A percentile compares a stretch with the other conserved stretches of the same genome.
Evolutionary conservation across 1,140 invertebrate genomes (phyloP).

Genomic region (Neodiprion virginianus): DNA sequence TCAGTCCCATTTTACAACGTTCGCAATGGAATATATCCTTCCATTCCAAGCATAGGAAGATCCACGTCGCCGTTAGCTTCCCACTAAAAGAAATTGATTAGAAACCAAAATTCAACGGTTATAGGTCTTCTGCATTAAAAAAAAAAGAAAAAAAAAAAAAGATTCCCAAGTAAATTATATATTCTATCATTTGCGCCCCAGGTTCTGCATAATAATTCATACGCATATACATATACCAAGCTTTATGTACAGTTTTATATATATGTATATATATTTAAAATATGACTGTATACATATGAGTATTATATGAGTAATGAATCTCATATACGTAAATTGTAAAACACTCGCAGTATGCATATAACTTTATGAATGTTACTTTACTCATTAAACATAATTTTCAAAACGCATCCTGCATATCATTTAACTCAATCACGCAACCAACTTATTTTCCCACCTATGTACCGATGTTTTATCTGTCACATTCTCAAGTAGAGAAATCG

Average conservation of each 20-base stretch:
- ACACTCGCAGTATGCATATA: conserved; percentile 22
- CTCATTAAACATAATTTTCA: conserved; percentile 61
- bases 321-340: neutral
- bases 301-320: too few relatives aligned
- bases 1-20: conserved; percentile 44
- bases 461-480: too few relatives aligned
- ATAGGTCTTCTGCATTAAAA: conserved; percentile 1
- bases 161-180: neutral
- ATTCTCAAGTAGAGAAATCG: too few relatives aligned
- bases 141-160: conserved; percentile 16
- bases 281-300: neutral
- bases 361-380: conserved; percentile 3
- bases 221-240: neutral
- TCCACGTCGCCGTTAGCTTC: conserved; percentile 42
- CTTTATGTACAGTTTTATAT: neutral
- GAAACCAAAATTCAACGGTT: conserved; percentile 20
- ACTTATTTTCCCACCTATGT: too few relatives aligned
- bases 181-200: neutral
- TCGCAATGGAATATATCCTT: conserved; percentile 57
- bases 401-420: conserved; percentile 16
- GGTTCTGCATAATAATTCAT: neutral
- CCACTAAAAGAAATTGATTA: conserved; percentile 54
- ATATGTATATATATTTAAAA: neutral
- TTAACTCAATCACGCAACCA: too few relatives aligned
- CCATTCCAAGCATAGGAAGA: conserved; percentile 52